Evolutionary conservation across 2,888 invertebrate species (phyloP), one percentile per base, ranked within the genome.

Genomic region (Cordilura impudica): DNA sequence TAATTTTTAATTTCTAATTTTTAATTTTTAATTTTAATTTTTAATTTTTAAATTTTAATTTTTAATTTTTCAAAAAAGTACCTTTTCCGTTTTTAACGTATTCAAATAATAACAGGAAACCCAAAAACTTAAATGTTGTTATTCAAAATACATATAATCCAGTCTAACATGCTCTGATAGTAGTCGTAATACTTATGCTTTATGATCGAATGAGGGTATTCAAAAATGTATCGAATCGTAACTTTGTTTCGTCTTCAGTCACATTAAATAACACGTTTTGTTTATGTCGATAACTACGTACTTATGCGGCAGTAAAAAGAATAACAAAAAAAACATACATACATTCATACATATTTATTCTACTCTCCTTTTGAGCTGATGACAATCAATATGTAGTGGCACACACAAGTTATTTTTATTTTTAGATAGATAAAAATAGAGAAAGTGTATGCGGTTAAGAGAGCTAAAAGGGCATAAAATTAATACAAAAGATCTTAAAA

Each of bases 401-500:
- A 26, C 16, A 54, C 21, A 16, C 12, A 7, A 12, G 54, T 54
- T 54, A 29, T 29, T 54, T 31, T 53, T 31, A 8, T 54, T 16
- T 56, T 56, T 12, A 35, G 56, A 56, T 14, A n/a, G 39, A 43
- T 58, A 58, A 58, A 58, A 58, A 58, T 43, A 43, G 58, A 23
- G 58, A 39, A 8, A 31, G 23, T 43, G 14, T 43, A 31, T 47
- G 47, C 16, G 49, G 35, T 49, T 49, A 23, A 14, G 39, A 60
- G 49, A 67, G 49, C 76, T 31, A 49, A 71, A 63, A 66, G 66
- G 79, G 54, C 56, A 67, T 66, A 56, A 65, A 67, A n/a, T n/a
- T 54, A 74, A 71, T 10, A 74, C 8, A 47, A 71, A 47, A 29
- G 23, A 74, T 71, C 71, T 71, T 75, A 79, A 79, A 71, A 79